phyloP scores from a whole-genome alignment of 2,113 vertebrate species.

The Stegastes partitus region DNA sequence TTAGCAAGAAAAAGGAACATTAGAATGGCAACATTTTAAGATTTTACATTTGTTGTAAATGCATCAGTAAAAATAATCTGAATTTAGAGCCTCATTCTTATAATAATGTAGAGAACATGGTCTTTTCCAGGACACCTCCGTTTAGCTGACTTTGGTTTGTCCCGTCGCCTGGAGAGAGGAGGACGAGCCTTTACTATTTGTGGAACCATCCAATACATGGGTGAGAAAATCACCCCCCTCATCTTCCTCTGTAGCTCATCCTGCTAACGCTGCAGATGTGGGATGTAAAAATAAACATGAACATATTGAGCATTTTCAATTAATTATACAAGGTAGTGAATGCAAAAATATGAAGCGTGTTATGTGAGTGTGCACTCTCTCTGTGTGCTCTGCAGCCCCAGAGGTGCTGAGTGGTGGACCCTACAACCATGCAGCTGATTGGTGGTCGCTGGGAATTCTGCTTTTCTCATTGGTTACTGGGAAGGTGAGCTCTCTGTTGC shows the following conservation, averaged over 20 bases:
- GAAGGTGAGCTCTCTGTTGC: slow-evolving; percentile 86
- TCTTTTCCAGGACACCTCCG: slow-evolving; percentile 91
- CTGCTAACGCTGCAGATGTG: background rate
- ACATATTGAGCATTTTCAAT: background rate
- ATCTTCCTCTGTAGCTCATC: background rate
- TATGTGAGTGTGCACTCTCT: slow-evolving; percentile 21
- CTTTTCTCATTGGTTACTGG: slow-evolving; percentile 93
- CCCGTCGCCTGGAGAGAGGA: slow-evolving; percentile 89
- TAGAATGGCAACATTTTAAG: background rate
- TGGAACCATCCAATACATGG: slow-evolving; percentile 97
- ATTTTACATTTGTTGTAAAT: background rate
- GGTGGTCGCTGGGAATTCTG: slow-evolving; percentile 96
- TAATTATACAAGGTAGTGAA: background rate
- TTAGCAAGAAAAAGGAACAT: slow-evolving; percentile 1
- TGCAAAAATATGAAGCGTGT: background rate
- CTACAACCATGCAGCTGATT: slow-evolving; percentile 93
- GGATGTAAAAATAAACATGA: background rate
- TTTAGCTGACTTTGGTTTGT: slow-evolving; percentile 94
- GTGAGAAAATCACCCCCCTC: slow-evolving; percentile 79
- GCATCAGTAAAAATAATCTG: background rate
- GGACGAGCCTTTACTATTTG: slow-evolving; percentile 94
- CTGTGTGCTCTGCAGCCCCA: slow-evolving; percentile 85
- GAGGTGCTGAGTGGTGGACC: slow-evolving; percentile 96
- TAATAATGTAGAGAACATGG: slow-evolving; percentile 38
- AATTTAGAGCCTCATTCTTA: background rate